A percentile compares a stretch with the other conserved stretches of the same genome.
Conservation (phyloP, 2,797 vertebrate genomes). For the Spinus pinus region DNA sequence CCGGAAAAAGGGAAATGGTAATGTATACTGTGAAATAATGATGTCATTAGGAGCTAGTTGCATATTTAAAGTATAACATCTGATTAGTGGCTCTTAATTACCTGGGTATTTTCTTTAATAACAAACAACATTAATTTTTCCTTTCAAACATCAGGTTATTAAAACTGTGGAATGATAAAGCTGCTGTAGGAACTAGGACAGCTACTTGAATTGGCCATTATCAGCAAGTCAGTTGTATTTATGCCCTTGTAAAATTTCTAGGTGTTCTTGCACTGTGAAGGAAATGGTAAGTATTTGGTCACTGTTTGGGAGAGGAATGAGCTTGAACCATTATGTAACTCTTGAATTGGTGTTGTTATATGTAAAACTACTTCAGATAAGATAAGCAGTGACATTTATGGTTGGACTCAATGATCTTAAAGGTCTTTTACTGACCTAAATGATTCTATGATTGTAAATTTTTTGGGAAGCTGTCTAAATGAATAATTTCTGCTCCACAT, state of each 20-base stretch:
- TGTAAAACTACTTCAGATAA: constrained; percentile 54
- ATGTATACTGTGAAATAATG: background rate
- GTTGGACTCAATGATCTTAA: background rate
- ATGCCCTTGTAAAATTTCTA: background rate
- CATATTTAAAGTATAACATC: background rate
- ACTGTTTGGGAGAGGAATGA: background rate
- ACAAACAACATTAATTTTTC: background rate
- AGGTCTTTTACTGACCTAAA: background rate
- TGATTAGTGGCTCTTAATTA: background rate
- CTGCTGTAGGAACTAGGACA: background rate
- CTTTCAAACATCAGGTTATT: background rate
- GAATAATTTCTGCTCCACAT: background rate
- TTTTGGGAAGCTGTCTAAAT: constrained; percentile 28
- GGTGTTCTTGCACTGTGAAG: background rate
- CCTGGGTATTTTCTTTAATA: background rate
- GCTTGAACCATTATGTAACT: background rate
- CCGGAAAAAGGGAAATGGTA: background rate
- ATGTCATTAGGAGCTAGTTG: background rate
- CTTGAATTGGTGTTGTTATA: constrained; percentile 26
- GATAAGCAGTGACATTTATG: constrained; percentile 40
- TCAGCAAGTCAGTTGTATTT: background rate
- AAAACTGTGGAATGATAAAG: background rate
- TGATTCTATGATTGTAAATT: background rate
- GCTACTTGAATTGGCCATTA: background rate
- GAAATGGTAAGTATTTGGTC: constrained; percentile 16